Evolutionary conservation across 1,140 invertebrate genomes (phyloP).

Genomic region (Carposina sasakii): DNA sequence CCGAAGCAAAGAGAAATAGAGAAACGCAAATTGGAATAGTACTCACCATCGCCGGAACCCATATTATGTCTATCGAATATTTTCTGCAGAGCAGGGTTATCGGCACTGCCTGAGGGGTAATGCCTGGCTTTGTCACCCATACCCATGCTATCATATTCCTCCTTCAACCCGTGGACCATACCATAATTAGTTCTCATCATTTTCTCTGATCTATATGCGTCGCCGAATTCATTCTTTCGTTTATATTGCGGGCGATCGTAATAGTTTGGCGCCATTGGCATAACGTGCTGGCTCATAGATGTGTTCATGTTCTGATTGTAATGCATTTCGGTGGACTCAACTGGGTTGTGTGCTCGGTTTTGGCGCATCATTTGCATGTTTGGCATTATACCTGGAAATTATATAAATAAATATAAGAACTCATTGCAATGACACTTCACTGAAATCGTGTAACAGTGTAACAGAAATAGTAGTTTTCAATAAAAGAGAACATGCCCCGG

Average conservation of each 20-base stretch:
- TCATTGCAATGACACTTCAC: too few relatives aligned
- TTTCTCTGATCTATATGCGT: conserved; percentile 55
- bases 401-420: not conserved
- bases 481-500: too few relatives aligned
- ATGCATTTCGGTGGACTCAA: conserved; percentile 59
- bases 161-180: conserved; percentile 46
- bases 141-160: conserved; percentile 41
- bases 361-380: conserved; percentile 55
- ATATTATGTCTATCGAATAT: conserved; percentile 53
- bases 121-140: conserved; percentile 42
- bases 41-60: conserved; percentile 59
- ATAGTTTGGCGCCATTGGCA: conserved; percentile 51
- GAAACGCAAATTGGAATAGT: conserved; percentile 9
- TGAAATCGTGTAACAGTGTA: too few relatives aligned
- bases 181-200: conserved; percentile 59
- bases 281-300: conserved; percentile 41
- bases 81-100: conserved; percentile 42
- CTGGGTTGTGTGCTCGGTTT: conserved; percentile 48
- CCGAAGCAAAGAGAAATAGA: conserved; percentile 32
- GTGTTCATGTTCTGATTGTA: conserved; percentile 52
- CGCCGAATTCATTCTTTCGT: conserved; percentile 58
- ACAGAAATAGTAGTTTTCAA: too few relatives aligned
- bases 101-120: conserved; percentile 37
- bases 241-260: conserved; percentile 61
- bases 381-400: conserved; percentile 56